Base-by-base conservation (phyloP, 2,888 invertebrate species). In the Callinectes sapidus region DNA sequence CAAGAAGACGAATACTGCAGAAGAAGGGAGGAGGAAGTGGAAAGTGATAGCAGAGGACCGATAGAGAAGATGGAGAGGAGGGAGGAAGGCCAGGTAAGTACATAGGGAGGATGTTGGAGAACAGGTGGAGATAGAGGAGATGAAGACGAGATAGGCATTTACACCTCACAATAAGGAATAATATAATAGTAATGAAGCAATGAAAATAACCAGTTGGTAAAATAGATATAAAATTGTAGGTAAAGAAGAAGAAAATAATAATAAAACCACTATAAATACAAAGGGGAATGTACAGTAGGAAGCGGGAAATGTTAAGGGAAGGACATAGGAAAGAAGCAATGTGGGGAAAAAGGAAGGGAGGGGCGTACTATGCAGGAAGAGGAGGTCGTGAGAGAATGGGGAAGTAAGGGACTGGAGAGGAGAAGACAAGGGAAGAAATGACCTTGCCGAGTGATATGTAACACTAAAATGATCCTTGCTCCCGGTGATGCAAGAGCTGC, bases 341-440 rank as follows among this genome's bases (percentile, higher is more conserved):
- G 35, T 81, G 81, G 71, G 35, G 32, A 81, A 81, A 81, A 81
- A 35, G 81, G 14, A 81, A 81, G 81, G 81, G 81, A 35, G 81
- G 32, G 81, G 35, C 81, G 14, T 32, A 81, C 32, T 35, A 81
- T 81, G 81, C 81, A 81, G 81, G 81, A 81, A 81, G 81, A 81
- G 2, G 81, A 35, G 81, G 18, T 35, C 35, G 32, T 35, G 81
- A 35, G 81, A 35, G 81, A 81, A 71, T 71, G 71, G 81, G 81
- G 81, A 81, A 81, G 81, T 81, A 81, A 81, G 28, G 81, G 16
- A 35, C 35, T 35, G 35, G 81, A 81, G 81, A 35, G 16, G 81
- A 81, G 81, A 35, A 35, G n/a, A 81, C 32, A 81, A 81, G 81
- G 81, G 81, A 81, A 35, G 81, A 81, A 35, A 28, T 81, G 81